Evolutionary conservation across 2,797 vertebrate species (phyloP), one percentile per base, ranked within the genome.

Genomic region (Aldrovandia affinis): DNA sequence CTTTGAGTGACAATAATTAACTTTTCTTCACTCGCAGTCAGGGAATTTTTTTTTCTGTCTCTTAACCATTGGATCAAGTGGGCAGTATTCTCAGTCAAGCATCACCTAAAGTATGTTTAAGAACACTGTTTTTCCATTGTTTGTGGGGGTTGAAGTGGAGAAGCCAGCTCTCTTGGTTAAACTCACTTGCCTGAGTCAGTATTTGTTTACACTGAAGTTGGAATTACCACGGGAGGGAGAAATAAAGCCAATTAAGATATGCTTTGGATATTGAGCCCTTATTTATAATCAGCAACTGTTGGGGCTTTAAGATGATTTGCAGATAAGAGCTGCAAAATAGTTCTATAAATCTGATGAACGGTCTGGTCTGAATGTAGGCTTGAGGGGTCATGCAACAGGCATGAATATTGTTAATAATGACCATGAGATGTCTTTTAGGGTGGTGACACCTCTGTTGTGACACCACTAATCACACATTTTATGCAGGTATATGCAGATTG

Each of bases 161-260:
- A 59, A 63, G 36, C 39, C 61, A 18, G 39, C 25, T 65, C 44
- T 57, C n/a, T 81, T 15, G 22, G 20, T 57, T 44, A 59, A 85
- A 81, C 81, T 33, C 33, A 18, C 54, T 54, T 39, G 25, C 36
- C 57, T 70, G 65, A 83, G 68, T 68, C 1, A 57, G 81, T 82
- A 68, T 83, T 82, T 68, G 59, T 55, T 85, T 78, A 78, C 33
- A 68, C 73, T 85, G 82, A 78, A 85, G 68, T 55, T 68, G 54
- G 77, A 78, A 30, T 79, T 63, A 84, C 42, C 44, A 15, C 44
- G 4, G 52, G 75, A 54, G 70, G 50, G 59, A 83, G 65, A 83
- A 83, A 81, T 73, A 70, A 84, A 86, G 80, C 80, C 82, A 87
- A 83, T 85, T 87, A 85, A 86, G 81, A 80, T 61, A 83, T 83